phyloP scores from a whole-genome alignment of 2,888 invertebrate species.

The Sphaerophoria rueppellii region DNA sequence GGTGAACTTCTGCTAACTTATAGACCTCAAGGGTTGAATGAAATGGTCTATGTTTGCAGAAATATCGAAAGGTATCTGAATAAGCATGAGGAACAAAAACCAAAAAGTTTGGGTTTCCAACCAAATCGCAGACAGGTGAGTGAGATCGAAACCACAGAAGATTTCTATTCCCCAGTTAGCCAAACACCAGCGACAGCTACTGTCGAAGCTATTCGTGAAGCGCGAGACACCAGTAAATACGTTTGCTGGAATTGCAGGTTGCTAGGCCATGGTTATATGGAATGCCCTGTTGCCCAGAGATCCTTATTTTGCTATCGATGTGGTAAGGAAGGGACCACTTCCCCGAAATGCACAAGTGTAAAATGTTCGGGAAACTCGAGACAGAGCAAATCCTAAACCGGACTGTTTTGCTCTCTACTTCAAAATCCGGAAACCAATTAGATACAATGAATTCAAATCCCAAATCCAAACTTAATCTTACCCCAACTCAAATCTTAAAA shows the following conservation, averaged over 20 bases:
- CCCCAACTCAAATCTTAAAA: neutral
- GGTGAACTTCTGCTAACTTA: neutral
- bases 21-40: neutral
- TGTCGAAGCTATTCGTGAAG: neutral
- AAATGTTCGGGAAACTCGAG: neutral
- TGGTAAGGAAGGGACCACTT: neutral
- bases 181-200: neutral
- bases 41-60: neutral
- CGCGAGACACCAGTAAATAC: neutral
- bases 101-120: neutral
- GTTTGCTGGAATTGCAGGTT: neutral
- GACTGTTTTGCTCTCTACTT: neutral
- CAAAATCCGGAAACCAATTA: neutral
- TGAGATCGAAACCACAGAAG: neutral
- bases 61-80: neutral
- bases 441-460: too few species aligned
- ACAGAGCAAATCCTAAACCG: neutral
- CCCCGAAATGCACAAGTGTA: neutral
- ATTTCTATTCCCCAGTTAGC: neutral
- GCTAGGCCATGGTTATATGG: neutral
- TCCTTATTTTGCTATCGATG: conserved; percentile 1
- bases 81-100: neutral
- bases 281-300: neutral
- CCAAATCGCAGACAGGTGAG: neutral
- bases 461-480: neutral